phyloP scores from a whole-genome alignment of 2,113 vertebrate genomes.

The Aythya baeri region DNA sequence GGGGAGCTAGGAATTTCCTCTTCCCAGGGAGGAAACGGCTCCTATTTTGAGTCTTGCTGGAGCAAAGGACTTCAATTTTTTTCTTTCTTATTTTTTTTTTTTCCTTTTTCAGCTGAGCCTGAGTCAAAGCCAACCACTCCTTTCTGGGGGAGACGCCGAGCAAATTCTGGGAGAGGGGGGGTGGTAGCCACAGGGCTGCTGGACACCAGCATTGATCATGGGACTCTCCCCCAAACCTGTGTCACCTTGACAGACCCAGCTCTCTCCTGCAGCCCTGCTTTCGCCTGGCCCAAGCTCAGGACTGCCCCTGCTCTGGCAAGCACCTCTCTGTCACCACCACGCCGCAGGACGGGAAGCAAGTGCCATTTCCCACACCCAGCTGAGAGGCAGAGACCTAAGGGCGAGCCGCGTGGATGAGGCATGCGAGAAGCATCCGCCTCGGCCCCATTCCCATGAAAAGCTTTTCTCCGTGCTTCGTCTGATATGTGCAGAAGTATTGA shows the following conservation, averaged over 20 bases:
- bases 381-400: not conserved
- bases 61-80: not conserved
- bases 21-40: not conserved
- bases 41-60: conserved; percentile 31
- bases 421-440: conserved; percentile 12
- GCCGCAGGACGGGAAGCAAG: not conserved
- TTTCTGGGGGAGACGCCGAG: not conserved
- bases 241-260: not conserved
- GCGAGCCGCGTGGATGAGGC: not conserved
- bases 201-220: not conserved
- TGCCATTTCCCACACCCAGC: conserved; percentile 50
- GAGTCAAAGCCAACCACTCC: not conserved
- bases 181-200: not conserved
- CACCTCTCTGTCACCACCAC: not conserved
- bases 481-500: not conserved
- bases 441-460: conserved; percentile 50
- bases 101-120: not conserved
- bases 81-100: not conserved
- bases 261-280: not conserved
- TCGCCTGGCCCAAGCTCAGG: not conserved
- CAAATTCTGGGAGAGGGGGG: not conserved
- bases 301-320: not conserved
- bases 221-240: not conserved
- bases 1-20: conserved; percentile 15
- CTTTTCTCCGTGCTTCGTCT: not conserved